These are phyloP conservation scores for Selene dorsalis DNA, from an alignment of 2,797 vertebrate genomes.

Conservation along the genomic window DNA sequence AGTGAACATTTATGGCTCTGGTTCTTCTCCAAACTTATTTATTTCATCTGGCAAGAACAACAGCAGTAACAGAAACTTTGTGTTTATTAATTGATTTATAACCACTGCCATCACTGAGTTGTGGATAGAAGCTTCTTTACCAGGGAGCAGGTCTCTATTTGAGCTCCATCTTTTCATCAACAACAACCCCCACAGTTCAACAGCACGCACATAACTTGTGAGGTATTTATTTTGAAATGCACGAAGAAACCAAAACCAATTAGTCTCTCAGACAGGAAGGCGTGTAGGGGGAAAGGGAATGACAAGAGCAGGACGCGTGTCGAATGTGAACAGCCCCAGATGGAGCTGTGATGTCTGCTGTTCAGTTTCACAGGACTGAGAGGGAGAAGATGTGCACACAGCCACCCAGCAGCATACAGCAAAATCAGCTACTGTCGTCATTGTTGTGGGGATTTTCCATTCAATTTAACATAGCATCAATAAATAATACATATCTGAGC, in stretches of 20 bases:
- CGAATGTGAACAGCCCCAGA: conserved; percentile 47
- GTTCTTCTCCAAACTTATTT: neutral
- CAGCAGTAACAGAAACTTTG: conserved; percentile 4
- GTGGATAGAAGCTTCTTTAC: conserved; percentile 8
- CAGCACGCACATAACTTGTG: neutral
- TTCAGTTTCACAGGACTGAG: conserved; percentile 53
- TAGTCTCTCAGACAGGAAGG: conserved; percentile 65
- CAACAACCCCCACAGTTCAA: neutral
- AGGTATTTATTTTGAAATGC: conserved; percentile 48
- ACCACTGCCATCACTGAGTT: conserved; percentile 2
- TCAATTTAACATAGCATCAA: neutral
- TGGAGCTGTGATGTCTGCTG: conserved; percentile 56
- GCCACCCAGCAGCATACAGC: conserved; percentile 15
- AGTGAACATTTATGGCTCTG: neutral
- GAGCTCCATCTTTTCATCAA: neutral
- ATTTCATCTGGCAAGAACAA: conserved; percentile 6
- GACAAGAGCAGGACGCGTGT: conserved; percentile 46
- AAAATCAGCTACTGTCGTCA: neutral
- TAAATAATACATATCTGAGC: neutral
- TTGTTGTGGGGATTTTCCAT: neutral
- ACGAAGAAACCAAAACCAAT: conserved; percentile 65
- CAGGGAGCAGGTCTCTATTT: conserved; percentile 2
- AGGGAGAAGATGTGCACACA: conserved; percentile 29
- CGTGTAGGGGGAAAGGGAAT: conserved; percentile 15
- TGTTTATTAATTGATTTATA: conserved; percentile 8